phyloP scores from a whole-genome alignment of 2,113 vertebrate genomes.

The human (Homo sapiens) region GRCh38 chr18:79184001-79184500 shows the following conservation, averaged over 20 bases:
- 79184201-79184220: not conserved
- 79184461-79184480: not conserved
- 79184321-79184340: too few species aligned
- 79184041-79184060: not conserved
- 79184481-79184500: not conserved
- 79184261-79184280: not conserved
- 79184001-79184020: not conserved
- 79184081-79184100: not conserved
- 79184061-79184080: not conserved
- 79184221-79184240: not conserved
- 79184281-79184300: not conserved
- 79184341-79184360: not conserved
- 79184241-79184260: not conserved
- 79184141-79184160: not conserved
- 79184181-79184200: not conserved
- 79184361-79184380: too few species aligned
- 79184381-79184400: accelerated
- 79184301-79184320: not conserved
- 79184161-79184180: not conserved
- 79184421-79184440: too few species aligned
- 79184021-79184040: not conserved
- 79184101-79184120: not conserved
- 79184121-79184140: not conserved
- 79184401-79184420: not conserved
- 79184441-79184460: not conserved